Conservation (phyloP, 2,113 vertebrate genomes). For the Balaeniceps rex region DNA sequence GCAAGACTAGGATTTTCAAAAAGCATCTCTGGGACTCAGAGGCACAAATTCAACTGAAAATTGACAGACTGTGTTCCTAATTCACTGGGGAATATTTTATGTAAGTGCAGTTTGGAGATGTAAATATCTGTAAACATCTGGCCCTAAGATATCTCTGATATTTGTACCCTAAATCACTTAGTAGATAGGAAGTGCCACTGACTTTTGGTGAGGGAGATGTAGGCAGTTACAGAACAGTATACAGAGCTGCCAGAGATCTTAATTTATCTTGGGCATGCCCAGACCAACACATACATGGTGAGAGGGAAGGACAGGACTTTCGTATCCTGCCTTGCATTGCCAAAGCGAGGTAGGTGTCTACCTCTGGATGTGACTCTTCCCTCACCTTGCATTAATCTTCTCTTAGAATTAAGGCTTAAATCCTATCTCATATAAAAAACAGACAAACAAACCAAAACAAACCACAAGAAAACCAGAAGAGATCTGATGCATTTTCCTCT, state of each 20-base stretch:
- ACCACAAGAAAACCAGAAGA: neutral
- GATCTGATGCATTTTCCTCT: neutral
- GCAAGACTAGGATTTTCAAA: neutral
- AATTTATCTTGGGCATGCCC: neutral
- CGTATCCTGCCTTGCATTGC: neutral
- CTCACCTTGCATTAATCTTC: neutral
- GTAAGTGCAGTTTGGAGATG: neutral
- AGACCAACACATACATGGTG: neutral
- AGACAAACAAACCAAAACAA: neutral
- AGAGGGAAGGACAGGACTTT: neutral
- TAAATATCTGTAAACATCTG: neutral
- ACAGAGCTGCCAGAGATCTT: neutral
- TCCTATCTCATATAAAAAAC: neutral
- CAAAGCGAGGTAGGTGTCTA: neutral
- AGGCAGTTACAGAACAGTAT: neutral
- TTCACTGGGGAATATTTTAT: neutral
- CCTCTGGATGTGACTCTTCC: neutral
- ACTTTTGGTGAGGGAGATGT: neutral
- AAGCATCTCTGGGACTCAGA: neutral
- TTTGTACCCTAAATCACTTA: neutral
- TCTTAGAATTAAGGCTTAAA: neutral
- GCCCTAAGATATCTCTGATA: neutral
- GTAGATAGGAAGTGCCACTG: neutral
- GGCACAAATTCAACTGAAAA: neutral
- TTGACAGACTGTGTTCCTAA: neutral